Base-by-base conservation (phyloP, 1,140 invertebrate species). In the Cataglyphis hispanica region DNA sequence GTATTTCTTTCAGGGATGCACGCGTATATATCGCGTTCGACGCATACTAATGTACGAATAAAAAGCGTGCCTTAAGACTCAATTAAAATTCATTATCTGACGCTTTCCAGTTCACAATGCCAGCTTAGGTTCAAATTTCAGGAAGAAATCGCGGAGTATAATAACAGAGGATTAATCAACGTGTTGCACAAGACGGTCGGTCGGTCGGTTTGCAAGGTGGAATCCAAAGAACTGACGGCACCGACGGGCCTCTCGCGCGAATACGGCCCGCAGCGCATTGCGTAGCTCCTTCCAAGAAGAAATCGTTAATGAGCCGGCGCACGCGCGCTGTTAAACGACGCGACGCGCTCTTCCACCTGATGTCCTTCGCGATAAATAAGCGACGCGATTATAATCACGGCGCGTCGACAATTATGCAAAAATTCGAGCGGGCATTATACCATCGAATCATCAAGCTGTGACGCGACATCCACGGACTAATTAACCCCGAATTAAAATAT, bases 41-140 rank as follows among this genome's bases (percentile, higher is more conserved):
- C 56, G 31, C 70, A 40, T 34, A 43, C 69, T n/a, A 60, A 70
- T 43, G 60, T n/a, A n/a, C 25, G 53, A 43, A 72, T 69, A 69
- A 85, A 69, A 85, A 63, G 72, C 86, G 31, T 63, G 50, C 56
- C 64, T 87, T 72, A 78, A 64, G 74, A 50, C 66, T 69, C 85
- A 87, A 87, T 87, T 85, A 70, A 87, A 75, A 69, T 85, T 88
- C 76, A 86, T 75, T 86, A 72, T 86, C 60, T 27, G 63, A 69
- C 72, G 81, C 81, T 75, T 84, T 74, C 80, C 78, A 46, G 67
- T 75, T 34, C 46, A 86, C 67, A 83, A 83, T 74, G 67, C 37
- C 56, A 37, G 58, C 25, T 58, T 72, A 31, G 53, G 56, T 25
- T 72, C 37, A 69, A 83, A 83, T 83, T 83, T 83, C 67, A 74